These are phyloP conservation scores for Pterostichus madidus DNA, from an alignment of 2,888 invertebrate species.

Conservation along the genomic window DNA sequence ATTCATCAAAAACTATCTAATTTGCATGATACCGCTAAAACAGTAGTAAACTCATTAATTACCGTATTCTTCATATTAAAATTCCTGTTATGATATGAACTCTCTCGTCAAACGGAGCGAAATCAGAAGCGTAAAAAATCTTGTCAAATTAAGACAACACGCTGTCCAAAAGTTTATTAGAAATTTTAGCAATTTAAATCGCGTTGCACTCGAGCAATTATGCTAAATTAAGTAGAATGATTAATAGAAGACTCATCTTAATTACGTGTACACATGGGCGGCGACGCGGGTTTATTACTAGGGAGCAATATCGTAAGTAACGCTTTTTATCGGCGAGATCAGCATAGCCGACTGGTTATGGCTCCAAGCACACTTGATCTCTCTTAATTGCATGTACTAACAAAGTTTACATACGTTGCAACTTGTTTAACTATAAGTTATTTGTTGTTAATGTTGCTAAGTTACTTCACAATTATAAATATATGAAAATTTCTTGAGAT, in stretches of 20 bases:
- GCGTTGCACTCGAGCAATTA: slow-evolving; percentile 43
- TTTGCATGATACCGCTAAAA: slow-evolving; percentile 45
- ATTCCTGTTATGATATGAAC: slow-evolving; percentile 2
- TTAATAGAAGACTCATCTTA: slow-evolving; percentile 59
- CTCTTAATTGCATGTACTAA: slow-evolving; percentile 42
- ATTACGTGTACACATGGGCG: slow-evolving; percentile 51
- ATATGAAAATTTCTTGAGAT: slow-evolving; percentile 35
- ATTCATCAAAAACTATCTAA: slow-evolving; percentile 38
- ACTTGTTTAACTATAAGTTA: slow-evolving; percentile 23
- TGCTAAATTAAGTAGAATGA: slow-evolving; percentile 56
- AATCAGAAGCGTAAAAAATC: slow-evolving; percentile 36
- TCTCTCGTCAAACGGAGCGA: neutral
- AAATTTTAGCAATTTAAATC: slow-evolving; percentile 64
- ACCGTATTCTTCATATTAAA: slow-evolving; percentile 13
- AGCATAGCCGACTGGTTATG: slow-evolving; percentile 35
- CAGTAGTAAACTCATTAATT: slow-evolving; percentile 49
- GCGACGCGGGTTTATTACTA: slow-evolving; percentile 37
- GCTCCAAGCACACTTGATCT: slow-evolving; percentile 22
- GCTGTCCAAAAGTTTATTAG: slow-evolving; percentile 54
- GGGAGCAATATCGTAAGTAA: slow-evolving; percentile 51
- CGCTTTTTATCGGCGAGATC: slow-evolving; percentile 43
- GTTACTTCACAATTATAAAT: slow-evolving; percentile 14
- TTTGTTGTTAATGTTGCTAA: slow-evolving; percentile 31
- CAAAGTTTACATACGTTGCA: slow-evolving; percentile 35
- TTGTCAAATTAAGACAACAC: slow-evolving; percentile 59